Conservation (phyloP, 2,888 invertebrate species). For the Andrena dorsata region DNA sequence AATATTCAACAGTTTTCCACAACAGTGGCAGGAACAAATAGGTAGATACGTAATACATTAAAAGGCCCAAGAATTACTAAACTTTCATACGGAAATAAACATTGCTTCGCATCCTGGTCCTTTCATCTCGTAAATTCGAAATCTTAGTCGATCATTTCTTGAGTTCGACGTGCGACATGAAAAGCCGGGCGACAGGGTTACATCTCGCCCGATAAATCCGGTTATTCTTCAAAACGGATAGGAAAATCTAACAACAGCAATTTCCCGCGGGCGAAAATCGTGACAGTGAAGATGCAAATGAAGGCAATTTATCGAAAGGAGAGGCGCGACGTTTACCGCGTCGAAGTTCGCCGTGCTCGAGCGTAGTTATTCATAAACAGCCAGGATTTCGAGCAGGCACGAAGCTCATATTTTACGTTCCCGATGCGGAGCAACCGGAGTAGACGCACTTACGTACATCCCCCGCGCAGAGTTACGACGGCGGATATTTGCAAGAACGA, state of each 20-base stretch:
- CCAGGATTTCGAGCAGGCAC: conserved; percentile 14
- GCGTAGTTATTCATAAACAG: conserved; percentile 47
- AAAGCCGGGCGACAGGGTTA: neutral
- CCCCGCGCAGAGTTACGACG: conserved; percentile 50
- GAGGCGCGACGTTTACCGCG: conserved; percentile 12
- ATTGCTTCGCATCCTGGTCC: neutral
- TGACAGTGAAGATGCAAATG: conserved; percentile 26
- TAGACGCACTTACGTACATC: conserved; percentile 56
- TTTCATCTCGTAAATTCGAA: neutral
- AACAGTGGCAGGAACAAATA: too few relatives aligned
- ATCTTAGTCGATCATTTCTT: neutral
- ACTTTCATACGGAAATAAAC: too few relatives aligned
- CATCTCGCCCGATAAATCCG: neutral
- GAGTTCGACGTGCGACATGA: neutral
- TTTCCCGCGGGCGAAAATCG: conserved; percentile 7
- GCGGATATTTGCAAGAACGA: conserved; percentile 65
- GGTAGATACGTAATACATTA: too few relatives aligned
- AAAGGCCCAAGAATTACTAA: too few relatives aligned
- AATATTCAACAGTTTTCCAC: too few relatives aligned
- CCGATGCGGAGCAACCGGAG: conserved; percentile 1
- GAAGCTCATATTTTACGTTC: conserved; percentile 41
- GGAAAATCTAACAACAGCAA: neutral
- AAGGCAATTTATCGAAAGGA: conserved; percentile 29
- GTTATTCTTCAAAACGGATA: neutral
- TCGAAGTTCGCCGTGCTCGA: conserved; percentile 25